Evolutionary conservation across 2,888 invertebrate species (phyloP).

Genomic region (Lamproptera curius): DNA sequence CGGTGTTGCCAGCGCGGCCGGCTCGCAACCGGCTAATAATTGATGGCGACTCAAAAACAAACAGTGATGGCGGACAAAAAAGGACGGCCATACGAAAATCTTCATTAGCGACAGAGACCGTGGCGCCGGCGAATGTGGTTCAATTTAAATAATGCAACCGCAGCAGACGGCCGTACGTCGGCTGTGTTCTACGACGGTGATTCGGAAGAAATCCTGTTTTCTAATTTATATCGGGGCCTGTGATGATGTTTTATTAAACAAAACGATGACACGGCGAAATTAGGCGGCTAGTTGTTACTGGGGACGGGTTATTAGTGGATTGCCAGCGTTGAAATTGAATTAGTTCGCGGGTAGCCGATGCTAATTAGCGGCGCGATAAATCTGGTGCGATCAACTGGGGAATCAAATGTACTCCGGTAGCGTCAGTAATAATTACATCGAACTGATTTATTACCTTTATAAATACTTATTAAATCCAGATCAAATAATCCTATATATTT

Average conservation of each 20-base stretch:
- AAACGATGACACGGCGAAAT: conserved; percentile 65
- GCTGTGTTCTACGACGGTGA: conserved; percentile 59
- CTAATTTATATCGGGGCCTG: conserved; percentile 48
- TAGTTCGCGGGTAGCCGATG: conserved; percentile 47
- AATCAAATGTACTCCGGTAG: conserved; percentile 53
- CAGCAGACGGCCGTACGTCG: conserved; percentile 14
- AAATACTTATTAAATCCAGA: neutral
- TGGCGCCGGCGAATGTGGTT: conserved; percentile 49
- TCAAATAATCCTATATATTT: too few species aligned
- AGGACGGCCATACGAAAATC: conserved; percentile 67
- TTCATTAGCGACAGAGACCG: conserved; percentile 63
- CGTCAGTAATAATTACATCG: conserved; percentile 18
- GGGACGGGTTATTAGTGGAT: conserved; percentile 60
- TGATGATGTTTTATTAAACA: conserved; percentile 56
- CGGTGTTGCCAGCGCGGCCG: conserved; percentile 58
- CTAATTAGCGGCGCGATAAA: conserved; percentile 57
- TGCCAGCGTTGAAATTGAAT: conserved; percentile 61
- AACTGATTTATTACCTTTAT: conserved; percentile 9
- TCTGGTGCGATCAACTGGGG: conserved; percentile 51
- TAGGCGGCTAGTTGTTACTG: conserved; percentile 51
- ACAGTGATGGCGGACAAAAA: conserved; percentile 75
- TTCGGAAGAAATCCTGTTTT: conserved; percentile 55
- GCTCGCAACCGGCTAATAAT: conserved; percentile 74
- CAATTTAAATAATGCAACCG: conserved; percentile 58
- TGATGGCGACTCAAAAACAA: conserved; percentile 75